phyloP scores from a whole-genome alignment of 1,140 invertebrate genomes.

The Ceratosolen solmsi region DNA sequence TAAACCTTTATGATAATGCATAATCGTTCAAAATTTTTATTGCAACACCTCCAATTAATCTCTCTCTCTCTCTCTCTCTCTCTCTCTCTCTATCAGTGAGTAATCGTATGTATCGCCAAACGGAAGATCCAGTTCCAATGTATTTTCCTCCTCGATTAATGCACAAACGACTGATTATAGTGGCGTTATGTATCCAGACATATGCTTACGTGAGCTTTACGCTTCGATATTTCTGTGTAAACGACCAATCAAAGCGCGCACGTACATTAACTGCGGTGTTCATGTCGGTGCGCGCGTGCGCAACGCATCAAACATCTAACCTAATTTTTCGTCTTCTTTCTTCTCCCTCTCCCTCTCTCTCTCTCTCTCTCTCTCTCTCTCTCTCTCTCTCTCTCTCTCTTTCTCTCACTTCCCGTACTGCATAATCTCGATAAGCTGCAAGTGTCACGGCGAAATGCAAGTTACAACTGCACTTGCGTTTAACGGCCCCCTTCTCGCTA shows the following conservation, averaged over 20 bases:
- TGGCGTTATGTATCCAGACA: not conserved
- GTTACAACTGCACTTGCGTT: constrained; percentile 1
- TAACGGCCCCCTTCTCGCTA: constrained; percentile 6
- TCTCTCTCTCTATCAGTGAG: not conserved
- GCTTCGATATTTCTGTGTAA: constrained; percentile 28
- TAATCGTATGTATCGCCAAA: not conserved
- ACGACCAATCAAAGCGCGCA: constrained; percentile 25
- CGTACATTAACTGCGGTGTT: not conserved
- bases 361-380: constrained; percentile 30
- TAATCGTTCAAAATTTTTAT: not conserved
- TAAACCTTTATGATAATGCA: not conserved
- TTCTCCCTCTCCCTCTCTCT: not conserved
- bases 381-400: not conserved
- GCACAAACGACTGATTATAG: not conserved
- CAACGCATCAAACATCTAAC: constrained; percentile 54
- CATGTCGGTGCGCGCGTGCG: constrained; percentile 37
- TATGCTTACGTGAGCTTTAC: not conserved
- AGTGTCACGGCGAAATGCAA: constrained; percentile 30
- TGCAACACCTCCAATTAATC: too few species aligned
- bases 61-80: too few species aligned
- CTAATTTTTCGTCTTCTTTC: constrained; percentile 51
- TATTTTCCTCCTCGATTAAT: not conserved
- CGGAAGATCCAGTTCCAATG: not conserved
- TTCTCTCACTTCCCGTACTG: constrained; percentile 5
- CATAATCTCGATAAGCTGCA: constrained; percentile 36